Base-by-base conservation (phyloP, 2,113 vertebrate species). In the Romanogobio albipinnatus region DNA sequence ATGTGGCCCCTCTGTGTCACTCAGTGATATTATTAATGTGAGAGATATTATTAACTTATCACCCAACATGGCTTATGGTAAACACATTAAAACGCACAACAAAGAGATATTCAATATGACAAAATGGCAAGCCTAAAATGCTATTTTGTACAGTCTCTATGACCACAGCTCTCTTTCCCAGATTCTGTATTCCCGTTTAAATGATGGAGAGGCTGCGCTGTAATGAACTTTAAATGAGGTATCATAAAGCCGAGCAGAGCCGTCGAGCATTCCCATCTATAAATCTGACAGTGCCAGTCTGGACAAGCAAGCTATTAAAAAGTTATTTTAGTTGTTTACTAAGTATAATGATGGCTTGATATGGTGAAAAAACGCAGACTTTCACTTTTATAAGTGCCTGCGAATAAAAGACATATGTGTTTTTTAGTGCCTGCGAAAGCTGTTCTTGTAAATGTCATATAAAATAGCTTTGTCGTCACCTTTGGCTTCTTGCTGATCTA, bases 141-240 rank as follows among this genome's bases (percentile, higher is more conserved):
- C 22, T 7, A 1, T 83, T 82, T 82, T 82, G 36, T 17, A 29
- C n/a, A 29, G 47, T 53, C 26, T 82, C 19, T 36, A 33, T 51
- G 61, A 51, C n/a, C 82, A 39, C n/a, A 79, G 71, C 58, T 82
- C 29, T 53, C 82, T 39, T 62, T 61, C 43, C 80, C 45, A 71
- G 71, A 87, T 62, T 58, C 70, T 33, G 61, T 19, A 74, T 53
- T 80, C 73, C 49, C 49, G 61, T 79, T 29, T 75, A 33, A 70
- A 80, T 88, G 87, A 85, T 82, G 66, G 53, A 88, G 84, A 82
- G 75, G 36, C 53, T 70, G 77, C 56, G 78, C 84, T 75, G 84
- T 89, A 89, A 89, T 89, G 88, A 87, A 86, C 84, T 88, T 87
- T 89, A 86, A 89, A 86, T 86, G 88, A 86, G 88, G 77, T 80